These are phyloP conservation scores for Echinometra lucunter DNA, from an alignment of 53 echinoderm and acorn worm genomes.

Conservation along the genomic window DNA sequence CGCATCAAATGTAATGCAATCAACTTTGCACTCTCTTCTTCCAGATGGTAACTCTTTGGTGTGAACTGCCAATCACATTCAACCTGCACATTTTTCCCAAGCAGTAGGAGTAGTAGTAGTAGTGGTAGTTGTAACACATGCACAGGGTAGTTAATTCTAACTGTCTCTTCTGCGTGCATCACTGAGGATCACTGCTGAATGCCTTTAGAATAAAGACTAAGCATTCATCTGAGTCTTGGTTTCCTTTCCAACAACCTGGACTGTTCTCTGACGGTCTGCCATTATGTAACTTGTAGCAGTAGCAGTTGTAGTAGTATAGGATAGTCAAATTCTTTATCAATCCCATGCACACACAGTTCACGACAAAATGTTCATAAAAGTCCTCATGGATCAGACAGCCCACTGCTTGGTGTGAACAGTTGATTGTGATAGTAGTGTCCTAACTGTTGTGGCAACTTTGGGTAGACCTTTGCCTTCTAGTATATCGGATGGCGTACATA, in stretches of 20 bases:
- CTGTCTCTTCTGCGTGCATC: not conserved
- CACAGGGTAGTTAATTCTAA: not conserved
- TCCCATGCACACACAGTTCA: not conserved
- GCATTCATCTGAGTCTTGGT: not conserved
- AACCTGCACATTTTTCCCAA: not conserved
- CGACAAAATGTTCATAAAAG: not conserved
- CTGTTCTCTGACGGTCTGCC: not conserved
- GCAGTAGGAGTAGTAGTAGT: not conserved
- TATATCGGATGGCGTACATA: slow-evolving; percentile 89
- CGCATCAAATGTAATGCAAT: not conserved
- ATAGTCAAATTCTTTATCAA: not conserved
- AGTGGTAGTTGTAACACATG: not conserved
- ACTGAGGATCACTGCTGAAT: not conserved
- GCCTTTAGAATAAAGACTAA: not conserved
- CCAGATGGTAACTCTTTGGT: not conserved
- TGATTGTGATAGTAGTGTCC: slow-evolving; percentile 73
- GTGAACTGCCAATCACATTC: no score
- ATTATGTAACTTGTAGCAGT: not conserved
- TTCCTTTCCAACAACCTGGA: not conserved
- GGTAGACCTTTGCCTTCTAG: slow-evolving; percentile 93
- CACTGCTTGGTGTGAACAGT: slow-evolving; percentile 61
- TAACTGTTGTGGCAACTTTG: slow-evolving; percentile 88
- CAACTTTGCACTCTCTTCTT: not conserved
- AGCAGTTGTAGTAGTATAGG: not conserved
- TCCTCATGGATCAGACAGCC: slow-evolving; percentile 54